Evolutionary conservation across 2,888 invertebrate genomes (phyloP).

Genomic region (Ectropis crepuscularia): DNA sequence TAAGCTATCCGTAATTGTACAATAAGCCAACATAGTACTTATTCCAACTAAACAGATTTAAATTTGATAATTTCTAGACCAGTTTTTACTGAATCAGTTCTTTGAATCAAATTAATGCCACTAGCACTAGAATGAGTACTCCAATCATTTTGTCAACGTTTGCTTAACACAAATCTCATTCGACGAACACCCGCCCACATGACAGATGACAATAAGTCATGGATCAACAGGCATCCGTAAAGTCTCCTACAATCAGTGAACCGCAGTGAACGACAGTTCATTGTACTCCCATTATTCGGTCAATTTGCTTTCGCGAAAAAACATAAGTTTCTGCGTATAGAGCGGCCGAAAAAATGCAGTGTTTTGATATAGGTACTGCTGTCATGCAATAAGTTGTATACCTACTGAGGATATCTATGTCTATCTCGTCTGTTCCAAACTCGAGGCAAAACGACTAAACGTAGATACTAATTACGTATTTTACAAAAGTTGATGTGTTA

Average conservation of each 20-base stretch:
- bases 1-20: no score
- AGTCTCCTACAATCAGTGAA: constrained; percentile 30
- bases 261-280: constrained; percentile 35
- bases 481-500: no score
- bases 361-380: not conserved
- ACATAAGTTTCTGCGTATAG: not conserved
- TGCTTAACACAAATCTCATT: constrained; percentile 10
- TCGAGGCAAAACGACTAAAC: no score
- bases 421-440: no score
- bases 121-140: constrained; percentile 1
- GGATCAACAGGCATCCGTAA: constrained; percentile 20
- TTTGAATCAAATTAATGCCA: no score
- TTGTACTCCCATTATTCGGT: constrained; percentile 30
- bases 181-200: constrained; percentile 16
- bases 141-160: constrained; percentile 1
- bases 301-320: constrained; percentile 25
- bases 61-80: no score
- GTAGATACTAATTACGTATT: no score
- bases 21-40: no score
- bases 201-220: constrained; percentile 29
- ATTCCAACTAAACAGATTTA: no score
- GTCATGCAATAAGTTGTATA: no score
- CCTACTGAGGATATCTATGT: no score
- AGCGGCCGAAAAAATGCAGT: constrained; percentile 8
- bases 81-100: no score